phyloP scores from a whole-genome alignment of 2,797 vertebrate species.

The Merluccius polli region DNA sequence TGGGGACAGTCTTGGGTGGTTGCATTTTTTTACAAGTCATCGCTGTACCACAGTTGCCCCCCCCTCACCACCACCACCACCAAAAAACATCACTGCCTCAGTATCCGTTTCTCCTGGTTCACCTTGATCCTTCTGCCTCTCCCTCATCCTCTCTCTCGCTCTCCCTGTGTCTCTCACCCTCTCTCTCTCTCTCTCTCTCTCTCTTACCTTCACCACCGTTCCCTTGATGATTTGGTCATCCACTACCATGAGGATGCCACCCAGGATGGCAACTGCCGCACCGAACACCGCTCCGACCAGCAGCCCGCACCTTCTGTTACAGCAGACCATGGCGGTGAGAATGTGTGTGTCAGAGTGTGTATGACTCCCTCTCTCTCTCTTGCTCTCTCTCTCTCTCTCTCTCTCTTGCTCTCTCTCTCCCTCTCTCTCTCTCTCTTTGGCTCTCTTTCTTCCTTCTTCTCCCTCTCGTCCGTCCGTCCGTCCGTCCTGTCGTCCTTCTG shows the following conservation, averaged over 20 bases:
- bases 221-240: constrained; percentile 75
- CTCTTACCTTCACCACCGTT: constrained; percentile 80
- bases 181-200: constrained; percentile 27
- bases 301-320: constrained; percentile 58
- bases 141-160: constrained; percentile 1
- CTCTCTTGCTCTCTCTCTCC: not conserved
- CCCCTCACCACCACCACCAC: constrained; percentile 25
- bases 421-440: not conserved
- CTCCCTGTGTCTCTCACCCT: constrained; percentile 42
- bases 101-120: constrained; percentile 49
- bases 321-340: constrained; percentile 66
- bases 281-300: constrained; percentile 77
- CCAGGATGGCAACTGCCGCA: constrained; percentile 76
- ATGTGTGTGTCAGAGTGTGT: constrained; percentile 19
- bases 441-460: not conserved
- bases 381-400: not conserved
- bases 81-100: constrained; percentile 23
- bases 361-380: constrained; percentile 2
- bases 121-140: constrained; percentile 53
- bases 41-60: constrained; percentile 15
- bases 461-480: not conserved
- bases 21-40: not conserved
- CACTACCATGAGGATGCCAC: constrained; percentile 82
- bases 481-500: not conserved
- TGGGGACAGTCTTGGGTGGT: not conserved